Evolutionary conservation across 1,140 invertebrate genomes (phyloP), one percentile per base, ranked within the genome.

Genomic region (Spodoptera litura): DNA sequence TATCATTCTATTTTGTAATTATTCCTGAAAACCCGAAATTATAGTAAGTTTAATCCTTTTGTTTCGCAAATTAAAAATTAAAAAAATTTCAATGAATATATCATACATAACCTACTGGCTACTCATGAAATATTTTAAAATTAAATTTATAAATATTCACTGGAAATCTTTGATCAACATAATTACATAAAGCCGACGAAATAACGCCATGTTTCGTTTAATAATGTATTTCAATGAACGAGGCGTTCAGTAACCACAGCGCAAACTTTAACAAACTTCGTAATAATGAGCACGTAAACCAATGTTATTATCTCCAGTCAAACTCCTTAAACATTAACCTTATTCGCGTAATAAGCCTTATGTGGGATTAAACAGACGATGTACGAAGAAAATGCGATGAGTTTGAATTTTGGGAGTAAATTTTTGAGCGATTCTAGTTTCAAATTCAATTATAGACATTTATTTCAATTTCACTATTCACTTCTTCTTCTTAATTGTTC

Each of bases 141-240:
- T 31, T 31, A 59, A 4, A 31, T 59, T 0, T 31, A 31, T 25
- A 8, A 11, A 31, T 1, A 3, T 10, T 44, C 13, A 44, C 35
- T 3, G 11, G 15, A 44, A 44, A 44, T 44, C 20, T 13, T 68
- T 68, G 20, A 53, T 68, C 49, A 53, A 68, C 64, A 52, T 68
- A 68, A 68, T 68, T 68, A 52, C 49, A 9, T 27, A 68, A 68
- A 68, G 64, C 25, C 25, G 25, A 68, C 49, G 27, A 68, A 68
- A 68, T 68, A 68, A 68, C 52, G 64, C 64, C 44, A 53, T 53
- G 64, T 68, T 68, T 52, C 12, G 64, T 52, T 68, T 68, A 52
- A 68, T 52, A 31, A 68, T 52, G 64, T 13, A 66, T 51, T 64
- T 64, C 44, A 64, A 64, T 64, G 61, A 64, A 66, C 15, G 38